These are phyloP conservation scores for Elachura formosa DNA, from an alignment of 2,113 vertebrate species.

Conservation along the genomic window DNA sequence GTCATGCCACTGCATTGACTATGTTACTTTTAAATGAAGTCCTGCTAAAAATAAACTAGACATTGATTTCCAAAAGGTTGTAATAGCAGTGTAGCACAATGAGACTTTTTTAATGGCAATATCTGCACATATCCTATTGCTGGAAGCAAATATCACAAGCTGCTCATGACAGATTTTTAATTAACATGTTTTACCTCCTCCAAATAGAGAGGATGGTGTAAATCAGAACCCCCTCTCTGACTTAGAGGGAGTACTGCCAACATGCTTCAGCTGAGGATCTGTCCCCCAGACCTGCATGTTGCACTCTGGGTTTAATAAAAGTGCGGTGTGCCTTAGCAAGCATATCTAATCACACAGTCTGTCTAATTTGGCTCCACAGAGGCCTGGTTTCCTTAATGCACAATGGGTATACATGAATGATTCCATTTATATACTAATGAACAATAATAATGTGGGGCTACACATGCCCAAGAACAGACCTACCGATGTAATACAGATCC, in stretches of 20 bases:
- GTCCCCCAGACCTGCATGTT: neutral
- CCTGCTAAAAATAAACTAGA: neutral
- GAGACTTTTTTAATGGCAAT: neutral
- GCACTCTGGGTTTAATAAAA: neutral
- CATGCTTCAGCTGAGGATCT: neutral
- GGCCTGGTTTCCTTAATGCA: neutral
- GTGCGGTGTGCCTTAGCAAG: neutral
- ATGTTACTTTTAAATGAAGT: neutral
- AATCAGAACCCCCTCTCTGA: neutral
- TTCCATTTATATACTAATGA: neutral
- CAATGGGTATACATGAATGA: neutral
- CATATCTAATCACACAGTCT: neutral
- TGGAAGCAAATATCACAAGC: conserved; percentile 44
- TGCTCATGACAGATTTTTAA: conserved; percentile 51
- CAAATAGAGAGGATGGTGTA: neutral
- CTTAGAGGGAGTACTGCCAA: neutral
- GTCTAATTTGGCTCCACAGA: neutral
- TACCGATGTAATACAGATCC: neutral
- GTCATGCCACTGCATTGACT: neutral
- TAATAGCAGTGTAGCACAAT: neutral
- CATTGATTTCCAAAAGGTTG: neutral
- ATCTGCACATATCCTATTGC: neutral
- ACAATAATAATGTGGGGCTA: neutral
- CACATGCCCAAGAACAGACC: neutral
- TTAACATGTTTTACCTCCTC: conserved; percentile 22